A percentile compares a stretch with the other conserved stretches of the same genome.
Conservation (phyloP, 2,797 vertebrate genomes). For the Hoplostethus atlanticus region DNA sequence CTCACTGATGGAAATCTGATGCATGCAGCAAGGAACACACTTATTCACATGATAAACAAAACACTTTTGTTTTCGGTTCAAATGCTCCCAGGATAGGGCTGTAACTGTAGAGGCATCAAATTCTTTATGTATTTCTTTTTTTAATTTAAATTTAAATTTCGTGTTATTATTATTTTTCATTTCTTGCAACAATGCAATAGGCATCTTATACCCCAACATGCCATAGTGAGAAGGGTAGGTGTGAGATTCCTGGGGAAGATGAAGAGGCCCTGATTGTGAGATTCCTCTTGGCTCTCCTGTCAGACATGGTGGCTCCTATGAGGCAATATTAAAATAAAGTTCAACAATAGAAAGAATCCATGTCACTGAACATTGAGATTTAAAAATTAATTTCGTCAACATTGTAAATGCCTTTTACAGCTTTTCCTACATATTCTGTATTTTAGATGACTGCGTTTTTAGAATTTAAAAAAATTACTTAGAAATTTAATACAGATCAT, state of each 20-base stretch:
- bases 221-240: constrained; percentile 9
- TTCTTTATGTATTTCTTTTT: background rate
- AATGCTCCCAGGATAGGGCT: constrained; percentile 5
- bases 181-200: constrained; percentile 9
- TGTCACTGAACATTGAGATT: background rate
- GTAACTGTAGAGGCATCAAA: background rate
- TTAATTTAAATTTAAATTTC: background rate
- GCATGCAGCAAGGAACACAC: constrained; percentile 22
- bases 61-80: constrained; percentile 23
- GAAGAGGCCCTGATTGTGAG: background rate
- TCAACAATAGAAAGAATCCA: too few relatives aligned
- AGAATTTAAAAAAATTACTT: too few relatives aligned
- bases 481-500: too few relatives aligned
- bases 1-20: constrained; percentile 41
- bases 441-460: too few relatives aligned
- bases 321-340: constrained; percentile 2
- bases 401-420: background rate
- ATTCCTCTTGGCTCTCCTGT: constrained; percentile 9
- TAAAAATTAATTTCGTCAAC: background rate
- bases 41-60: constrained; percentile 30
- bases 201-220: background rate
- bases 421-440: too few relatives aligned
- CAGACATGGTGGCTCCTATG: constrained; percentile 1
- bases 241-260: constrained; percentile 23
- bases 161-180: background rate